Conservation (phyloP, 1,140 invertebrate genomes). For the Drosophila suzukii region DNA sequence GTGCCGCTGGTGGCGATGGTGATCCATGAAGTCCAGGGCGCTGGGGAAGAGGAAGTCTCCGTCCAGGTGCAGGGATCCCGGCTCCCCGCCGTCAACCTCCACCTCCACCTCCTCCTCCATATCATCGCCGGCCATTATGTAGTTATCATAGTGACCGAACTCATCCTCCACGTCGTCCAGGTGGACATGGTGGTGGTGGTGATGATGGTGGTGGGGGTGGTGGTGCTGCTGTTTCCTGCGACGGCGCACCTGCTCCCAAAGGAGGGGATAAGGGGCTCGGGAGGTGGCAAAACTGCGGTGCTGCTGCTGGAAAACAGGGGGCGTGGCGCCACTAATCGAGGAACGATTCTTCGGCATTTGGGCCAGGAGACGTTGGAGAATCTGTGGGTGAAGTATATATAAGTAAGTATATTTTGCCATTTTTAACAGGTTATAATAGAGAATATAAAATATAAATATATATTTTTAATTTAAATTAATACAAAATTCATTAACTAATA, state of each 20-base stretch:
- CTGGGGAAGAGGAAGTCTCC: conserved; percentile 68
- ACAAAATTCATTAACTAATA: too few species aligned
- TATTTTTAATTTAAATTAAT: too few species aligned
- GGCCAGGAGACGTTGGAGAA: conserved; percentile 80
- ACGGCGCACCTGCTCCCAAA: conserved; percentile 64
- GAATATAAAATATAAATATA: not conserved
- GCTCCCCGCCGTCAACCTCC: conserved; percentile 46
- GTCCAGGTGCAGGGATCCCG: conserved; percentile 50
- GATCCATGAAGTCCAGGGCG: conserved; percentile 69
- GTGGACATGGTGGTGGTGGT: conserved; percentile 56
- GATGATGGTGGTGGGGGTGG: conserved; percentile 32
- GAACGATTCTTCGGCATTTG: conserved; percentile 71
- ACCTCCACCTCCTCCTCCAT: conserved; percentile 58
- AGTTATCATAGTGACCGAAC: conserved; percentile 66
- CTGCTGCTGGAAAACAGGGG: conserved; percentile 40
- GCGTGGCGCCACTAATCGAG: conserved; percentile 27
- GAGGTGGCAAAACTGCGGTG: conserved; percentile 50
- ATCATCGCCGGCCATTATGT: conserved; percentile 70
- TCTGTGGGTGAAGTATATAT: conserved; percentile 34
- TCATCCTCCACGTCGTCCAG: conserved; percentile 71
- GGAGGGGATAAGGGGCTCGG: conserved; percentile 51
- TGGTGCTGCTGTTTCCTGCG: conserved; percentile 53
- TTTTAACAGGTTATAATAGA: not conserved
- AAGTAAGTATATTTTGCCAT: not conserved
- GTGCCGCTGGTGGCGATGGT: conserved; percentile 41